Conservation (phyloP, 2,888 invertebrate genomes). For the Lasius fuliginosus region DNA sequence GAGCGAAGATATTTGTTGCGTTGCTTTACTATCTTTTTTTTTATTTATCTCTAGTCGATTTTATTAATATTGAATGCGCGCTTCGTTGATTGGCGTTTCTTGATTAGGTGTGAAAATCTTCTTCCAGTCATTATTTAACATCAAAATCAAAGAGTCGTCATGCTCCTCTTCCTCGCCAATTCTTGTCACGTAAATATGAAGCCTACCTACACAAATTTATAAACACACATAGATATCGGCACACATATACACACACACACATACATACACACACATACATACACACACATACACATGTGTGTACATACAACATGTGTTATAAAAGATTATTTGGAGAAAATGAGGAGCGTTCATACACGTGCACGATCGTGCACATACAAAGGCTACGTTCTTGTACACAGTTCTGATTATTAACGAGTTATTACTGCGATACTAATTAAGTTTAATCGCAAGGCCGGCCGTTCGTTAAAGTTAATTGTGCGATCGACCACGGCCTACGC, state of each 20-base stretch:
- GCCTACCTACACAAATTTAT: background rate
- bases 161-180: conserved; percentile 36
- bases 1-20: conserved; percentile 37
- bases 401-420: conserved; percentile 84
- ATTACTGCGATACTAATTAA: conserved; percentile 85
- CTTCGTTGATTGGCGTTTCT: background rate
- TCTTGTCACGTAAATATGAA: conserved; percentile 76
- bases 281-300: background rate
- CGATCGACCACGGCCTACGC: conserved; percentile 82
- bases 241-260: conserved; percentile 27
- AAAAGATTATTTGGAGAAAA: conserved; percentile 9
- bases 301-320: conserved; percentile 17
- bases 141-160: background rate
- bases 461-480: conserved; percentile 86
- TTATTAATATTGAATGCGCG: conserved; percentile 62
- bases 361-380: conserved; percentile 22
- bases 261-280: too few relatives aligned
- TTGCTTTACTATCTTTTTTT: conserved; percentile 17
- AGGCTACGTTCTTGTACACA: conserved; percentile 60
- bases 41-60: background rate
- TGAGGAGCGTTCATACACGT: conserved; percentile 39
- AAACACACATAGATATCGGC: background rate
- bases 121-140: background rate
- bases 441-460: conserved; percentile 85
- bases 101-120: background rate